A percentile compares a stretch with the other conserved stretches of the same genome.
phyloP scores from a whole-genome alignment of 2,113 vertebrate genomes.

The Austrofundulus limnaeus region DNA sequence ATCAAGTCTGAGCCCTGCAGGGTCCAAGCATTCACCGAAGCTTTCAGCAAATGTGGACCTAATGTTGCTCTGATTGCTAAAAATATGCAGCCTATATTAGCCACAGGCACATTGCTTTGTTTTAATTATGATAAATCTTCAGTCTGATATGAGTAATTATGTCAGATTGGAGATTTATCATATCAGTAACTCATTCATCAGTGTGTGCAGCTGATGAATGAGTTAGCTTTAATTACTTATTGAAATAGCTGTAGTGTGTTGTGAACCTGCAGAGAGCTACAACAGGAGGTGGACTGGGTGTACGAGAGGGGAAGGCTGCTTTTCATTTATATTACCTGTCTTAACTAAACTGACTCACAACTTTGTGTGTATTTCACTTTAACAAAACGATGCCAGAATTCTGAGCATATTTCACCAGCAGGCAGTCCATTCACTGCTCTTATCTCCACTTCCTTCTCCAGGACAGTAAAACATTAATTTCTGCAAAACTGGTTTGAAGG shows the following conservation, averaged over 20 bases:
- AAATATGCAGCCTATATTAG: constrained; percentile 13
- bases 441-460: constrained; percentile 18
- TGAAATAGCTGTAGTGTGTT: constrained; percentile 35
- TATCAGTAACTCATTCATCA: background rate
- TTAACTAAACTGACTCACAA: constrained; percentile 29
- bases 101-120: constrained; percentile 26
- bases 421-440: constrained; percentile 5
- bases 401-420: constrained; percentile 3
- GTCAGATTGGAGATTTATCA: too few relatives aligned
- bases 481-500: constrained; percentile 20
- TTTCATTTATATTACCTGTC: constrained; percentile 32
- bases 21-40: constrained; percentile 1
- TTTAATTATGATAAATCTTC: constrained; percentile 62
- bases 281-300: constrained; percentile 2
- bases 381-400: constrained; percentile 1
- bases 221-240: constrained; percentile 61
- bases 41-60: constrained; percentile 3
- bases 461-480: constrained; percentile 24
- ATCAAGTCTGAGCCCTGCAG: constrained; percentile 17
- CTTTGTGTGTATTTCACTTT: constrained; percentile 22
- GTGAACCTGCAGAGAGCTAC: constrained; percentile 6
- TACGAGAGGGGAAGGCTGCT: constrained; percentile 10
- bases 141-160: constrained; percentile 23
- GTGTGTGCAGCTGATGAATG: constrained; percentile 60
- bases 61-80: constrained; percentile 25